These are phyloP conservation scores for Tinea trinotella DNA, from an alignment of 2,888 invertebrate genomes.

Conservation along the genomic window DNA sequence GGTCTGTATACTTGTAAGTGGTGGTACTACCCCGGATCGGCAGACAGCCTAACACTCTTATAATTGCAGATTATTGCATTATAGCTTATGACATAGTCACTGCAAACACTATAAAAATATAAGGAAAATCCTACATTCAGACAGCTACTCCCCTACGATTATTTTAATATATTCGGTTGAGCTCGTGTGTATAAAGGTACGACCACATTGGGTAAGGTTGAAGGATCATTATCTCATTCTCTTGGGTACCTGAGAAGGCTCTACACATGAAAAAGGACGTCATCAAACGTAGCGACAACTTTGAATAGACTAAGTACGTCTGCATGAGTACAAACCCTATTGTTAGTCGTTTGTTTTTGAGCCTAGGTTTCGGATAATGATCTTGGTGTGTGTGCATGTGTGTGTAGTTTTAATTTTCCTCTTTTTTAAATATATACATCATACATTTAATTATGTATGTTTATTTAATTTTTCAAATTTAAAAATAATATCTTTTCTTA, in stretches of 20 bases:
- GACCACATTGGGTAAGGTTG: not conserved
- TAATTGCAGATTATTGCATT: no score
- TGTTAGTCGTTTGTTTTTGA: not conserved
- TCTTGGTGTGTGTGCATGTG: not conserved
- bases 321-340: not conserved
- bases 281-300: conserved; percentile 3
- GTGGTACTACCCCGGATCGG: no score
- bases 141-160: no score
- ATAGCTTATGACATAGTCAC: no score
- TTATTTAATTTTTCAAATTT: no score
- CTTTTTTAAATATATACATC: no score
- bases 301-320: not conserved
- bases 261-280: conserved; percentile 7
- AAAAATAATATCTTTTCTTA: no score
- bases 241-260: conserved; percentile 1
- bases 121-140: no score
- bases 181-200: not conserved
- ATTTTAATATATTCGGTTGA: conserved; percentile 3
- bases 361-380: not conserved
- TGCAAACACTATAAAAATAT: no score
- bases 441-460: no score
- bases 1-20: no score
- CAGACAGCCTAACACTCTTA: no score
- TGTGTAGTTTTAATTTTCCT: not conserved
- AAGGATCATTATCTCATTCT: conserved; percentile 12